Evolutionary conservation across 64 coral and sea anemone genomes (phyloP).

Genomic region (Pocillopora damicornis): DNA sequence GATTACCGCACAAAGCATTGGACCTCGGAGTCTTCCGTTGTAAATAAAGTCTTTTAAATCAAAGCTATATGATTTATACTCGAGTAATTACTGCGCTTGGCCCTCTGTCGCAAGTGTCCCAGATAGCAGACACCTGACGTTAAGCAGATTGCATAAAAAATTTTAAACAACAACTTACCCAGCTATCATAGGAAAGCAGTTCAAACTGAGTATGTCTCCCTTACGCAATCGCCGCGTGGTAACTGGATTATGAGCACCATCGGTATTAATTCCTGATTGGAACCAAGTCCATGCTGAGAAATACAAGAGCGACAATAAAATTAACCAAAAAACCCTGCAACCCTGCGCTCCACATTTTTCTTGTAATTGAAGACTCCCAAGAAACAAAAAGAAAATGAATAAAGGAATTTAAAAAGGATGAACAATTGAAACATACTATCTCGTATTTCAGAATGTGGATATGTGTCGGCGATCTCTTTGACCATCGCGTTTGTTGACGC

Average conservation of each 20-base stretch:
- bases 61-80: too few species aligned
- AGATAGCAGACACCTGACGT: too few species aligned
- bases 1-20: too few species aligned
- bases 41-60: too few species aligned
- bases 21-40: too few species aligned
- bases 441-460: slow-evolving; percentile 77
- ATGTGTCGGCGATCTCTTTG: slow-evolving; percentile 72
- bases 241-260: slow-evolving; percentile 84
- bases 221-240: slow-evolving; percentile 68
- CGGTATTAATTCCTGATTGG: slow-evolving; percentile 88
- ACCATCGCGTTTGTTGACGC: slow-evolving; percentile 83
- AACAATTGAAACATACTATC: slow-evolving; percentile 64
- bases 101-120: too few species aligned
- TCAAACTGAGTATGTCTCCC: slow-evolving; percentile 84
- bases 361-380: too few species aligned
- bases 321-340: background rate
- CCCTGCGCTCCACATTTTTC: too few species aligned
- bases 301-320: background rate
- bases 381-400: too few species aligned
- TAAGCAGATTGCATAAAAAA: too few species aligned
- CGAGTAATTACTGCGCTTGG: too few species aligned
- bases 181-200: slow-evolving; percentile 80
- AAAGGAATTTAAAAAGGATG: background rate
- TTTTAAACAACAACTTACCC: slow-evolving; percentile 52
- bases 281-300: slow-evolving; percentile 89